phyloP scores from a whole-genome alignment of 2,113 vertebrate genomes.

The Corythoichthys haematopterus region DNA sequence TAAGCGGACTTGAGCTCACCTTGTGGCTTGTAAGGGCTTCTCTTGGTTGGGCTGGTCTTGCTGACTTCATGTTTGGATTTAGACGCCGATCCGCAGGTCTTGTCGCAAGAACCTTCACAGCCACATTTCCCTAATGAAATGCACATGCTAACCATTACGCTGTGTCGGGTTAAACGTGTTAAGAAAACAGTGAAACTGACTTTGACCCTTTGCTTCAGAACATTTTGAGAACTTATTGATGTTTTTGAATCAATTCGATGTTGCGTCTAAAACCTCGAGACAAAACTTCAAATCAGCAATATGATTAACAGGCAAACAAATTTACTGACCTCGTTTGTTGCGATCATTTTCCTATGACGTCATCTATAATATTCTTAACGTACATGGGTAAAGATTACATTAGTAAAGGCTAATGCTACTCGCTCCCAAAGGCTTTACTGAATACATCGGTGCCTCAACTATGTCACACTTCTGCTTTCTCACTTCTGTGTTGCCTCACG shows the following conservation, averaged over 20 bases:
- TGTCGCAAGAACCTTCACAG: slow-evolving; percentile 13
- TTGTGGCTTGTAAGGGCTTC: slow-evolving; percentile 32
- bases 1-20: slow-evolving; percentile 21
- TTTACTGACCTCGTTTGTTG: background rate
- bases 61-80: rapidly evolving
- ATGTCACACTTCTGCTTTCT: slow-evolving; percentile 38
- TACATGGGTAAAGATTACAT: background rate
- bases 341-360: background rate
- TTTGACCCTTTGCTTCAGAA: background rate
- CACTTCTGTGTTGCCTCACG: slow-evolving; percentile 35
- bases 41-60: background rate
- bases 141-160: background rate
- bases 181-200: background rate
- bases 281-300: background rate
- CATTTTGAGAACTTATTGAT: background rate
- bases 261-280: background rate
- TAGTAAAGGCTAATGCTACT: background rate
- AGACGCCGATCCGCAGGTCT: slow-evolving; percentile 8
- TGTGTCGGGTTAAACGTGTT: background rate
- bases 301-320: background rate
- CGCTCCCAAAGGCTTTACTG: background rate
- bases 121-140: slow-evolving; percentile 25
- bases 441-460: slow-evolving; percentile 15
- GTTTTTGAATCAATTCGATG: background rate
- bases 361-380: background rate